phyloP scores from a whole-genome alignment of 1,140 invertebrate genomes.

The Metaphire vulgaris region DNA sequence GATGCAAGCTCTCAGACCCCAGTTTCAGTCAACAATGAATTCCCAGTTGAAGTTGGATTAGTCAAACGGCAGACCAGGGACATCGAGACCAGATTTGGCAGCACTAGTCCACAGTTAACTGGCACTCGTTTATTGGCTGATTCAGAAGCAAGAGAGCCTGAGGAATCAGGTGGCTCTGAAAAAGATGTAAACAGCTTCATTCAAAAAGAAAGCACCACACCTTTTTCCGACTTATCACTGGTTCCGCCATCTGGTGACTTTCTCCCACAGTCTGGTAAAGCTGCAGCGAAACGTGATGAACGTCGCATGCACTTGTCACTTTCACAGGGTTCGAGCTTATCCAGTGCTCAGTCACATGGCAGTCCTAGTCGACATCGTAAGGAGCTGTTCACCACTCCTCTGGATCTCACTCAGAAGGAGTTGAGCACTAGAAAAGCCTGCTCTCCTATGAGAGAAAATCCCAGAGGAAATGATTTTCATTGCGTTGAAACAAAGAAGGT shows the following conservation, averaged over 20 bases:
- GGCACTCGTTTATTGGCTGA: background rate
- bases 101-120: background rate
- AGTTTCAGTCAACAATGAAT: background rate
- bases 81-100: background rate
- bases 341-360: background rate
- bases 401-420: background rate
- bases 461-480: background rate
- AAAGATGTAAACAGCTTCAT: background rate
- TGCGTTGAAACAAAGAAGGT: background rate
- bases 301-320: background rate
- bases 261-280: background rate
- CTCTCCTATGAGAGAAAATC: background rate
- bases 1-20: background rate
- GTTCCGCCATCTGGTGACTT: too few relatives aligned
- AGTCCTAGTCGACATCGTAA: background rate
- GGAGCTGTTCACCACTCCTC: background rate
- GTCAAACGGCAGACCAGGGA: background rate
- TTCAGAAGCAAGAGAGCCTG: background rate
- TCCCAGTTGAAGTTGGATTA: background rate
- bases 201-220: too few relatives aligned
- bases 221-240: too few relatives aligned
- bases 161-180: background rate
- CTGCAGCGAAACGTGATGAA: background rate
- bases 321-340: background rate
- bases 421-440: background rate